Evolutionary conservation across 2,888 invertebrate genomes (phyloP), one percentile per base, ranked within the genome.

Genomic region (Cephalotes varians): DNA sequence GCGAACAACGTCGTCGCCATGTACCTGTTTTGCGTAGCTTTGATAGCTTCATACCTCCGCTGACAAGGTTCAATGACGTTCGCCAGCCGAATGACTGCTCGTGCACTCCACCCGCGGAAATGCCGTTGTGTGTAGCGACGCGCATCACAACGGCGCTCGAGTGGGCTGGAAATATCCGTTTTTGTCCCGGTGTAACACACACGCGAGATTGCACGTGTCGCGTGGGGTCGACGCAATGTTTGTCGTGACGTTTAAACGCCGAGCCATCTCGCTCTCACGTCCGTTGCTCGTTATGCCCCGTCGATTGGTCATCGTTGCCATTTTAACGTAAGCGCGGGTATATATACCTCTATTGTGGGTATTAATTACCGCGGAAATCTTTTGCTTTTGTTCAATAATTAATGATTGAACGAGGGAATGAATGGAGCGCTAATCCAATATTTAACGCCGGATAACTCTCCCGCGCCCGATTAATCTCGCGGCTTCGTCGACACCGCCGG

Each of bases 1-100:
- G 25, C 51, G 51, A 37, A 76, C 74, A 62, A 76, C 64, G 49
- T 64, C 49, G 74, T 49, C 62, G 25, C 25, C 37, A 60, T 73
- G 62, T 87, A 72, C 74, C 71, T 69, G 81, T 80, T 87, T 83
- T 56, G 65, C 81, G 83, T 76, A 56, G 72, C 87, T 87, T 88
- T 87, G 86, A 86, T 67, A 77, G 67, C 65, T 34, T 54, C 44
- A 60, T 58, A 56, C 62, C 74, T 34, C 47, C 71, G 51, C 44
- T 21, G 67, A 49, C 73, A 81, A 69, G 83, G 69, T 80, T 87
- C 77, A 84, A 84, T 82, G 87, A 82, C 85, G 83, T 64, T 64
- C 69, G 47, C 65, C 72, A 25, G 67, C 76, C 79, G 82, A 47
- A 86, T 81, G 87, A 67, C 56, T 77, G 31, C 37, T 44, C 51